phyloP scores from a whole-genome alignment of 2,113 vertebrate species.

The Laticauda colubrina region DNA sequence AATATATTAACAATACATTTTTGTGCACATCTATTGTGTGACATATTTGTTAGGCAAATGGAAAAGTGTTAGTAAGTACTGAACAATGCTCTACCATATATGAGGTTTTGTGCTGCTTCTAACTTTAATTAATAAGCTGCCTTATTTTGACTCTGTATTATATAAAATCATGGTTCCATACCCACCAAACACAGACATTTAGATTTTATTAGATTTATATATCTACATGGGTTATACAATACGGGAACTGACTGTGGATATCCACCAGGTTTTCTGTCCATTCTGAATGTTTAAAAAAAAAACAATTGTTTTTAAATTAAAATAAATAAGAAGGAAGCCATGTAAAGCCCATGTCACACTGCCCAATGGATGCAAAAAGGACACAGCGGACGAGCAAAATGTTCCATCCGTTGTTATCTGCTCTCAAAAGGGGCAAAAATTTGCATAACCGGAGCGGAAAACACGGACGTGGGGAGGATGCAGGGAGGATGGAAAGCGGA shows the following conservation, averaged over 20 bases:
- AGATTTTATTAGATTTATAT: neutral
- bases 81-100: neutral
- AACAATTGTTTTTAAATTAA: neutral
- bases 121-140: neutral
- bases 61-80: neutral
- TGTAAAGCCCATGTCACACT: neutral
- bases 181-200: neutral
- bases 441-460: no score
- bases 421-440: no score
- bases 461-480: no score
- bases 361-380: no score
- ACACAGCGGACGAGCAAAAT: no score
- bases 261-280: neutral
- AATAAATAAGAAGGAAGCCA: neutral
- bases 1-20: neutral
- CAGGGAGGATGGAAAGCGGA: no score
- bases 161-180: neutral
- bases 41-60: neutral
- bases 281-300: neutral
- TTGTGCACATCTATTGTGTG: neutral
- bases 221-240: neutral
- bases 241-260: neutral
- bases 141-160: neutral
- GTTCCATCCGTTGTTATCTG: no score
- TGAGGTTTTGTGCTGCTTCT: neutral